Evolutionary conservation across 2,888 invertebrate species (phyloP).

Genomic region (Melitaea athalia): DNA sequence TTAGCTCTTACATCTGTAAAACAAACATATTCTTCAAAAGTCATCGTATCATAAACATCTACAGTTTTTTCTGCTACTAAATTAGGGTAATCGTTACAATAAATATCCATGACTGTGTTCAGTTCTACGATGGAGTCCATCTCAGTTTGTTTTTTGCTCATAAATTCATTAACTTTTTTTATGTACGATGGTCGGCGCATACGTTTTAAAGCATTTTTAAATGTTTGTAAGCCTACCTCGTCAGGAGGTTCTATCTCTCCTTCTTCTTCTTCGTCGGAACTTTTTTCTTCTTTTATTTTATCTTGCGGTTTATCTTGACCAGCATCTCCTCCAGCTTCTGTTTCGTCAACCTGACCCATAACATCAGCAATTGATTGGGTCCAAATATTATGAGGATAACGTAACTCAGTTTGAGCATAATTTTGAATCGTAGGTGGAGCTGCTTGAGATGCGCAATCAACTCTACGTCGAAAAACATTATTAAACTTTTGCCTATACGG

Average conservation of each 20-base stretch:
- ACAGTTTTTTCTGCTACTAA: conserved; percentile 64
- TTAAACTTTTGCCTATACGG: conserved; percentile 81
- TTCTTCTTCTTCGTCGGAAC: conserved; percentile 55
- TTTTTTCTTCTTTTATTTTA: conserved; percentile 43
- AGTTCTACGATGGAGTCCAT: conserved; percentile 68
- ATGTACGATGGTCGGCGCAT: conserved; percentile 70
- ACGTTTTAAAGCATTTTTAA: conserved; percentile 56
- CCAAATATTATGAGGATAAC: conserved; percentile 86
- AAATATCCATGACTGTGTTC: conserved; percentile 82
- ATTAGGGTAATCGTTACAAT: conserved; percentile 83
- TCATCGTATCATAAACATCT: conserved; percentile 63
- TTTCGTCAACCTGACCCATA: conserved; percentile 52
- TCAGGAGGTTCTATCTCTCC: conserved; percentile 50
- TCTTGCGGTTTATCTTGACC: conserved; percentile 39
- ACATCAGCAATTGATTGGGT: conserved; percentile 83
- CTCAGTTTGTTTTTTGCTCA: conserved; percentile 52
- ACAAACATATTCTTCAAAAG: conserved; percentile 81
- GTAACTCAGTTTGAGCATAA: conserved; percentile 85
- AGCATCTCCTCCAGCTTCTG: conserved; percentile 59
- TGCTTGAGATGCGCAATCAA: conserved; percentile 83
- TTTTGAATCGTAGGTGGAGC: conserved; percentile 70
- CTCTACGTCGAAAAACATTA: conserved; percentile 80
- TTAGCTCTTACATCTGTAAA: conserved; percentile 86
- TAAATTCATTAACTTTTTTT: conserved; percentile 61
- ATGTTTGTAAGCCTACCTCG: conserved; percentile 61